A percentile compares a stretch with the other conserved stretches of the same genome.
Evolutionary conservation across 2,888 invertebrate species (phyloP).

Genomic region (Cremastobaeus sp.): DNA sequence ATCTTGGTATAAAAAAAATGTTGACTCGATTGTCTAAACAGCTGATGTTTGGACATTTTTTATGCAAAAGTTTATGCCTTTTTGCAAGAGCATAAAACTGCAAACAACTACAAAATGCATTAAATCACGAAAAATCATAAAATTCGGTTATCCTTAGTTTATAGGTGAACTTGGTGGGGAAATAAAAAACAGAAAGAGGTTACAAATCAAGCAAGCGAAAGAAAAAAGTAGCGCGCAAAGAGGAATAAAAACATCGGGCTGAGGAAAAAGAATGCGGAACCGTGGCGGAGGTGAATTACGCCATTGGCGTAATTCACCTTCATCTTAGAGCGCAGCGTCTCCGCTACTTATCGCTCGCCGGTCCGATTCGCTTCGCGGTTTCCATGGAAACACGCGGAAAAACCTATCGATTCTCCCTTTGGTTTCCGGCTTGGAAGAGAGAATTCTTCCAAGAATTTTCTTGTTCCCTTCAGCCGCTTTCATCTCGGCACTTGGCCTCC

Average conservation of each 20-base stretch:
- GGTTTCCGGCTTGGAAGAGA: constrained; percentile 73
- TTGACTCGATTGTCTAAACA: no score
- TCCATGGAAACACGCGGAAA: constrained; percentile 78
- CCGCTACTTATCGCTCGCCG: constrained; percentile 74
- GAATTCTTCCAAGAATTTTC: constrained; percentile 74
- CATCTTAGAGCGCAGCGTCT: constrained; percentile 73
- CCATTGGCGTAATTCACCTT: constrained; percentile 64
- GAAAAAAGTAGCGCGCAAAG: constrained; percentile 12
- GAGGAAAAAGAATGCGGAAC: constrained; percentile 41
- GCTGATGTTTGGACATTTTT: no score
- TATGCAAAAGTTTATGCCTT: constrained; percentile 7
- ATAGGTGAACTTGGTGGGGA: constrained; percentile 36
- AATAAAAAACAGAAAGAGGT: constrained; percentile 34
- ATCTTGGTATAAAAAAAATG: neutral
- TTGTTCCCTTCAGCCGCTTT: constrained; percentile 35
- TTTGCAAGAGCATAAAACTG: constrained; percentile 7
- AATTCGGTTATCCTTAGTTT: constrained; percentile 46
- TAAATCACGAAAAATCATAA: constrained; percentile 37
- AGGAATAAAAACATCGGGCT: constrained; percentile 15
- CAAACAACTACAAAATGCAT: constrained; percentile 28
- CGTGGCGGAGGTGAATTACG: constrained; percentile 57
- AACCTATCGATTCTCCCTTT: constrained; percentile 79
- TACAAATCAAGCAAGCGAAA: constrained; percentile 37
- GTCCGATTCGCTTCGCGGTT: constrained; percentile 76
- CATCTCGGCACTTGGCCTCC: neutral